Evolutionary conservation across 2,888 invertebrate species (phyloP), one percentile per base, ranked within the genome.

Genomic region (Drosophila mettleri): DNA sequence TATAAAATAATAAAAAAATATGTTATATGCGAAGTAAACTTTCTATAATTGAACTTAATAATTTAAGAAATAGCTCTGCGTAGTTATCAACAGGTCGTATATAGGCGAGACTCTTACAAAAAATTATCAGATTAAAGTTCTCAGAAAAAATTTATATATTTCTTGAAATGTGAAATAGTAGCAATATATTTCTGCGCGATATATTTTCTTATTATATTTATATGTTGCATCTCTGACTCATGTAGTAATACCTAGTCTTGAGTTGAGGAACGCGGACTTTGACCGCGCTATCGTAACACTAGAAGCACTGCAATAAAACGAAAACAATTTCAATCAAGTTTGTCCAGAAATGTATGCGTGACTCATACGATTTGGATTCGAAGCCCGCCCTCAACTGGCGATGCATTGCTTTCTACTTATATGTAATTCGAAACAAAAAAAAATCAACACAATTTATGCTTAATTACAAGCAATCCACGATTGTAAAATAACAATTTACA

Each of bases 381-480:
- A 20, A 18, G 31, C 20, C 48, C 68, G 61, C 68, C 71, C 61
- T 57, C 53, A 57, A 60, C 24, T n/a, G 51, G 57, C 41, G 53
- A 46, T 31, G 48, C 58, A 49, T 58, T 53, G 57, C 78, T 79
- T 79, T 78, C 67, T 64, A 69, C 43, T 36, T 64, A 59, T 39
- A 67, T 64, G 55, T 61, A 61, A 65, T 71, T 67, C 63, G 66
- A 46, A 36, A 60, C 49, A 57, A 41, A 39, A 38, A 18, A 38
- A 20, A 74, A 46, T 52, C 52, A 43, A 27, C 27, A 52, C 71
- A 86, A 76, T 83, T 64, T 76, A 72, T 76, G 76, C 80, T 80
- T 76, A 88, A 86, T 88, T 88, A 63, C 48, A 59, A 66, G 58
- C 66, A 64, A 88, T 88, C 27, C 43, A 68, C 41, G 55, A 69